Conservation (phyloP, 23 tunicate species). For the Aplidium turbinatum region DNA sequence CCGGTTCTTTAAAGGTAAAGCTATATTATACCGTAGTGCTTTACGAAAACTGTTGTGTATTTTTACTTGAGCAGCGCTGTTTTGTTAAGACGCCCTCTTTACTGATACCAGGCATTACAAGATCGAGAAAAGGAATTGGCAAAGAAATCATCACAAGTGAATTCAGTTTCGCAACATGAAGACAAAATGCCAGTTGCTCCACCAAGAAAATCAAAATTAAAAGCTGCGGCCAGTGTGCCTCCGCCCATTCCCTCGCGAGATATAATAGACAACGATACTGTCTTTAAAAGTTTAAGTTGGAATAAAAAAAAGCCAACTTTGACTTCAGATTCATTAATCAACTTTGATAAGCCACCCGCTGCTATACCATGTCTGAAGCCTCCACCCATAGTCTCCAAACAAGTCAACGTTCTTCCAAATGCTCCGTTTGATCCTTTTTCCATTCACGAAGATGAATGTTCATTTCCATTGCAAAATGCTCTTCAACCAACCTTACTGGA, state of each 20-base stretch:
- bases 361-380: not conserved
- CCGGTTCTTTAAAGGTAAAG: too few relatives aligned
- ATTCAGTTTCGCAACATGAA: not conserved
- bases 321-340: conserved; percentile 1
- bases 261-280: not conserved
- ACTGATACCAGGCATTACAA: conserved; percentile 1
- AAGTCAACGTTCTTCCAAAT: not conserved
- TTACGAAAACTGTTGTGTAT: not conserved
- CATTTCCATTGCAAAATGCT: not conserved
- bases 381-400: not conserved
- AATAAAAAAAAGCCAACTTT: too few relatives aligned
- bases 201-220: not conserved
- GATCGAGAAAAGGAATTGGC: conserved; percentile 1
- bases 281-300: not conserved
- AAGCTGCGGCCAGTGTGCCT: conserved; percentile 8
- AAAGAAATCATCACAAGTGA: not conserved
- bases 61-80: not conserved
- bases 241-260: conserved; percentile 1
- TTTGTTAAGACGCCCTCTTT: not conserved
- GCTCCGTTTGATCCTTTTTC: conserved; percentile 12
- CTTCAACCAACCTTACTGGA: not conserved
- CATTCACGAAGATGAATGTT: not conserved
- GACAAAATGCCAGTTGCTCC: not conserved
- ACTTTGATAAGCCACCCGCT: not conserved
- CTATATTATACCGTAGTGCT: too few relatives aligned